Evolutionary conservation across 2,113 vertebrate genomes (phyloP).

Genomic region (Hemiprocne comata): DNA sequence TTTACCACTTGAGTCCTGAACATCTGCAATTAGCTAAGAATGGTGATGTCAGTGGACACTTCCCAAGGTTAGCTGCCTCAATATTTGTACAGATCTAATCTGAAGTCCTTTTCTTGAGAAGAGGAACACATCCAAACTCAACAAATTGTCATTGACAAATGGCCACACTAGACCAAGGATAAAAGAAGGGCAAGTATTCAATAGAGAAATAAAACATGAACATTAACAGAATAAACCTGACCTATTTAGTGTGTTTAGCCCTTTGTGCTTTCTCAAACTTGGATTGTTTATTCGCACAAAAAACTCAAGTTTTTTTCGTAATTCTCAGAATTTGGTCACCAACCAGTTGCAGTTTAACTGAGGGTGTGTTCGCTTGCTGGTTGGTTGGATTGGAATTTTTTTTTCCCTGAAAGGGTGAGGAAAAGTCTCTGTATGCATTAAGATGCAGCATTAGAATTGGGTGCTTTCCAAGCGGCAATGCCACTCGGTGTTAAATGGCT

Average conservation of each 20-base stretch:
- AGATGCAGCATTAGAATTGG: constrained; percentile 50
- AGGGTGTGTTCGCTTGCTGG: background rate
- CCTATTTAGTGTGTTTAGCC: background rate
- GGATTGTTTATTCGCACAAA: background rate
- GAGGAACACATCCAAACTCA: constrained; percentile 34
- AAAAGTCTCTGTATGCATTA: constrained; percentile 48
- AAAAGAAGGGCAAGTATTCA: constrained; percentile 42
- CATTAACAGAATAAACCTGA: background rate
- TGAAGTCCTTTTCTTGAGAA: constrained; percentile 14
- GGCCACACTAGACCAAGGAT: constrained; percentile 18
- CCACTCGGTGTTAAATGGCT: constrained; percentile 61
- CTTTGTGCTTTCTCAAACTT: background rate
- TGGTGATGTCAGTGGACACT: constrained; percentile 53
- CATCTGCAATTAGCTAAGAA: constrained; percentile 71
- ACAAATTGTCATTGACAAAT: constrained; percentile 60
- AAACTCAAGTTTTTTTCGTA: background rate
- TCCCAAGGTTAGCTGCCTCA: constrained; percentile 41
- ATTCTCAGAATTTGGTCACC: constrained; percentile 3
- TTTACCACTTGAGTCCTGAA: constrained; percentile 53
- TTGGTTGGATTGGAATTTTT: background rate
- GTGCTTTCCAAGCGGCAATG: constrained; percentile 52
- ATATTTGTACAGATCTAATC: constrained; percentile 57
- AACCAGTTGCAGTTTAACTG: constrained; percentile 22
- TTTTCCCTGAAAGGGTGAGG: constrained; percentile 13
- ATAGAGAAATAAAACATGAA: constrained; percentile 5